Base-by-base conservation (phyloP, 2,113 vertebrate species). In the Scopus umbretta region DNA sequence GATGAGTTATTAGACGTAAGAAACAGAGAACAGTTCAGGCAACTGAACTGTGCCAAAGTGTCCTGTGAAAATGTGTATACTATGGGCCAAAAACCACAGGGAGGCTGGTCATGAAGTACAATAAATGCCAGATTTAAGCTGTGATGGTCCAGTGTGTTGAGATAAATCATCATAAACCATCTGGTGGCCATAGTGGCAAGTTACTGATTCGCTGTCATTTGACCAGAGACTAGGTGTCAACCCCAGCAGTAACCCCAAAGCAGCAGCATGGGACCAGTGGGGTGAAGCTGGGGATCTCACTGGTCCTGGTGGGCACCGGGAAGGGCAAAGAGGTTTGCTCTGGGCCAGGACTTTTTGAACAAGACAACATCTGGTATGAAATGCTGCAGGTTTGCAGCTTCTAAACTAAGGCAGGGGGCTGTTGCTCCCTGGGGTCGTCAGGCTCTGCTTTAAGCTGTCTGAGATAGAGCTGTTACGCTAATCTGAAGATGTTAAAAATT, bases 361-460 rank as follows among this genome's bases (percentile, higher is more conserved):
- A 75, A 63, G 50, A 52, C 70, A 90, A 43, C 62, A 83, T 55
- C 49, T 92, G 71, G n/a, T 83, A 71, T 80, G 90, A 94, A 90
- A 91, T 43, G 71, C 78, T 74, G 38, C 19, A 59, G 83, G 78
- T 89, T 89, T 95, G 90, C 52, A 61, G 80, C 80, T 70, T 89
- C 93, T 91, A 96, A 92, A 96, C 89, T 91, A 91, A 96, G 87
- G 70, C 19, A 1, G 3, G 43, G 73, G 62, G 47, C 34, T 81
- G 73, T 25, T 87, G 80, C 56, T 92, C 86, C 34, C 27, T 36
- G 45, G 45, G 30, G n/a, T 47, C 49, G 81, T 70, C 83, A 73
- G 88, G 62, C 38, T 80, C 72, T 80, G 26, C 30, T 20, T 71
- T 73, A 47, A 27, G 34, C 40, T 83, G 52, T 12, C 63, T 25